These are phyloP conservation scores for Phyllotreta striolata DNA, from an alignment of 2,888 invertebrate species.

Conservation along the genomic window DNA sequence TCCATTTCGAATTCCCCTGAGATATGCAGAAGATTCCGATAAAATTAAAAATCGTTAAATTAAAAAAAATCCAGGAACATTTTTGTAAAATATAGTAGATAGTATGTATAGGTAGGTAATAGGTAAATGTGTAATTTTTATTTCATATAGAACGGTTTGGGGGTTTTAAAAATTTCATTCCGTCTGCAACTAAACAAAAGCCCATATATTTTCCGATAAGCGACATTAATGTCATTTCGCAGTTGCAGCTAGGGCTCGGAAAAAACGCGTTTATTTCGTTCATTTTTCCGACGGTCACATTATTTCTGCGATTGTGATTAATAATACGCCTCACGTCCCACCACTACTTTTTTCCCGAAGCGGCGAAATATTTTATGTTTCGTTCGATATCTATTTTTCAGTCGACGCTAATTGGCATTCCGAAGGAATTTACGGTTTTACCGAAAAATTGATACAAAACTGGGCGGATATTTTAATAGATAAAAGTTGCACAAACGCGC, in stretches of 20 bases:
- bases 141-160: no score
- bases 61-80: no score
- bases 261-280: not conserved
- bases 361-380: conserved; percentile 1
- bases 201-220: not conserved
- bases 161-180: no score
- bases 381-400: conserved; percentile 10
- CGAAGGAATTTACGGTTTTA: conserved; percentile 1
- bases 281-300: not conserved
- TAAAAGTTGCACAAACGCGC: no score
- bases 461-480: no score
- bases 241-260: not conserved
- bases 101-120: no score
- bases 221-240: conserved; percentile 2
- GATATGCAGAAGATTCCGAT: no score
- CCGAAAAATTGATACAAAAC: no score
- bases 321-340: not conserved
- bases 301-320: conserved; percentile 5
- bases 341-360: not conserved
- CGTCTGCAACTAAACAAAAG: not conserved
- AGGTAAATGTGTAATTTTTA: no score
- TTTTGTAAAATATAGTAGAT: no score
- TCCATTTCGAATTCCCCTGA: no score
- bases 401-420: conserved; percentile 9
- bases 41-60: no score